Base-by-base conservation (phyloP, 2,888 invertebrate genomes). In the Drosophila monieri region DNA sequence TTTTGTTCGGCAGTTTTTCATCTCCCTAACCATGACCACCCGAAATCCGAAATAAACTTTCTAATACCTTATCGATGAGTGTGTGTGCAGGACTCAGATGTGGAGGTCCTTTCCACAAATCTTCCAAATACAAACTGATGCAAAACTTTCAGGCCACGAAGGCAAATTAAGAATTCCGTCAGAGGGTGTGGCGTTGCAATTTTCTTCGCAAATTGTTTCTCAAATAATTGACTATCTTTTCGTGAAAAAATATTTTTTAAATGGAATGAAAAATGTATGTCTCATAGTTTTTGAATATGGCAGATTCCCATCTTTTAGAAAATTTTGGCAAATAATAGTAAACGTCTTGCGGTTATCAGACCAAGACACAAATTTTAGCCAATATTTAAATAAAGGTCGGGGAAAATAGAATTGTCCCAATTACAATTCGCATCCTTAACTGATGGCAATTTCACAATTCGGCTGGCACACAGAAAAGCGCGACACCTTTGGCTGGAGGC, bases 271-370 rank as follows among this genome's bases (percentile, higher is more conserved):
- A 2, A 37, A 18, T 41, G 2, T 6, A 41, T 41, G 5, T 2
- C 37, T 8, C 8, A 15, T 39, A 14, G 6, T n/a, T 18, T 18
- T 18, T 15, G 15, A 8, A 41, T 1, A 77, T 80, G 78, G 65
- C 73, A 80, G 80, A 75, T 83, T 83, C 65, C 46, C 35, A 55
- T 62, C 32, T 51, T 51, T 43, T 46, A 66, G 56, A 77, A 77
- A 72, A 72, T 87, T 85, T 70, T 87, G 77, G 77, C 76, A 61
- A 79, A 85, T 87, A 84, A 84, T 81, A 85, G 85, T 69, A 74
- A 79, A 70, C 83, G 83, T 77, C 74, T 85, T 77, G 85, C 56
- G 84, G 87, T 74, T 39, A 59, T 46, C 65, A 55, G 56, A 37
- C 54, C 62, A 51, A 64, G 58, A 51, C 41, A 53, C 30, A 49